A percentile compares a stretch with the other conserved stretches of the same genome.
Conservation (phyloP, 1,140 invertebrate species). For the Zaprionus capensis region DNA sequence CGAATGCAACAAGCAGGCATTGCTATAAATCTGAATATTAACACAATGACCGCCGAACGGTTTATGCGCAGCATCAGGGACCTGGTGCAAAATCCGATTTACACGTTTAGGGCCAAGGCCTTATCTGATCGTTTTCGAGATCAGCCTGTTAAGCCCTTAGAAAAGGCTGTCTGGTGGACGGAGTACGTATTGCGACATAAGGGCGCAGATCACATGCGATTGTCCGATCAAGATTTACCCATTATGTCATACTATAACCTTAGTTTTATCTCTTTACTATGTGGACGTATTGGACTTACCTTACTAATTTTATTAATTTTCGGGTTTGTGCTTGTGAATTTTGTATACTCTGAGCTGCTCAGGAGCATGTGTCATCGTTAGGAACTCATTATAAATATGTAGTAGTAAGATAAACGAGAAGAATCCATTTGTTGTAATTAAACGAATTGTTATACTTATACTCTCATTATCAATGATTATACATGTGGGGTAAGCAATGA, state of each 20-base stretch:
- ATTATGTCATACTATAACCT: constrained; percentile 47
- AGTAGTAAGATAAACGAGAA: too few relatives aligned
- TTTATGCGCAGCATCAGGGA: constrained; percentile 28
- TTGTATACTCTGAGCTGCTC: not conserved
- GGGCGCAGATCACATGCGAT: constrained; percentile 77
- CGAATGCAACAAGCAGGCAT: constrained; percentile 85
- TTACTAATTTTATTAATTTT: constrained; percentile 15
- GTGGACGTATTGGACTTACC: constrained; percentile 28
- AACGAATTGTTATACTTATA: too few relatives aligned
- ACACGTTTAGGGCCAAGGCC: constrained; percentile 41
- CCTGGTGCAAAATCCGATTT: constrained; percentile 27
- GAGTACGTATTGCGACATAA: constrained; percentile 85
- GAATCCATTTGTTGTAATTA: too few relatives aligned
- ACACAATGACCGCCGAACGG: constrained; percentile 19
- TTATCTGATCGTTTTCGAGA: constrained; percentile 85
- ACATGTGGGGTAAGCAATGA: too few relatives aligned
- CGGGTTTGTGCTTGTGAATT: not conserved
- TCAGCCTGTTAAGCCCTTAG: constrained; percentile 85
- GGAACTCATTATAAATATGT: not conserved
- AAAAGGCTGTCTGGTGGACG: constrained; percentile 87
- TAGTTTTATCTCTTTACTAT: constrained; percentile 15
- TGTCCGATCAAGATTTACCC: constrained; percentile 57
- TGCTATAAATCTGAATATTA: constrained; percentile 62
- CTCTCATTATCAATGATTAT: too few relatives aligned
- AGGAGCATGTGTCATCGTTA: not conserved